phyloP scores from a whole-genome alignment of 2,113 vertebrate species.

The Cranoglanis bouderius region DNA sequence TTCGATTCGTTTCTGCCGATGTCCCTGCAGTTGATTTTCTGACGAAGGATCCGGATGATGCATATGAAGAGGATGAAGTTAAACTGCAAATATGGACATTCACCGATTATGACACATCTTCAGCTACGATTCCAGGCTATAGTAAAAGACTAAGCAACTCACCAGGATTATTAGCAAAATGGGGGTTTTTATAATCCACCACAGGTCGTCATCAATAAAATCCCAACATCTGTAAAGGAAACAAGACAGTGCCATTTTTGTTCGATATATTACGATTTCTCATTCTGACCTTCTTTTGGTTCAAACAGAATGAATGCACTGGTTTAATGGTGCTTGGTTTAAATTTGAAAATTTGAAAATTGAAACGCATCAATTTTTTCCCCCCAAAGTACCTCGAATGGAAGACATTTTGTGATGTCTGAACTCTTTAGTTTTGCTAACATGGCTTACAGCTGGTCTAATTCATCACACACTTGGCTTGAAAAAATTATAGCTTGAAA shows the following conservation, averaged over 20 bases:
- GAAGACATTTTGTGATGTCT: background rate
- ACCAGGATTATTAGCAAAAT: conserved; percentile 89
- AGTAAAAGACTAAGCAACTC: conserved; percentile 59
- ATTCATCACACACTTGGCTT: no score
- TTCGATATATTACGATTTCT: background rate
- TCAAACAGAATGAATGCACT: background rate
- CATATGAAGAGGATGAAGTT: conserved; percentile 92
- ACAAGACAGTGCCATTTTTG: background rate
- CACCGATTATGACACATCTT: background rate
- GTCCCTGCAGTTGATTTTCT: conserved; percentile 92
- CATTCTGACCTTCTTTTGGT: background rate
- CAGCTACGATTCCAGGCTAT: background rate
- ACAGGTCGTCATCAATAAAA: conserved; percentile 76
- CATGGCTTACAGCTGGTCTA: background rate
- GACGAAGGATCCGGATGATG: conserved; percentile 91
- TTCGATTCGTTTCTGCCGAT: conserved; percentile 87
- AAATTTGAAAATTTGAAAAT: no score
- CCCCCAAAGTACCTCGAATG: background rate
- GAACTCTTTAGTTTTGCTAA: background rate
- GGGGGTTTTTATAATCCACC: conserved; percentile 95
- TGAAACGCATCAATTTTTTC: no score
- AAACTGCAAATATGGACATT: conserved; percentile 69
- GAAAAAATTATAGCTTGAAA: background rate
- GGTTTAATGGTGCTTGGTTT: background rate
- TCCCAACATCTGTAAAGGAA: conserved; percentile 87